Base-by-base conservation (phyloP, 2,797 vertebrate species). In the Spheniscus humboldti region DNA sequence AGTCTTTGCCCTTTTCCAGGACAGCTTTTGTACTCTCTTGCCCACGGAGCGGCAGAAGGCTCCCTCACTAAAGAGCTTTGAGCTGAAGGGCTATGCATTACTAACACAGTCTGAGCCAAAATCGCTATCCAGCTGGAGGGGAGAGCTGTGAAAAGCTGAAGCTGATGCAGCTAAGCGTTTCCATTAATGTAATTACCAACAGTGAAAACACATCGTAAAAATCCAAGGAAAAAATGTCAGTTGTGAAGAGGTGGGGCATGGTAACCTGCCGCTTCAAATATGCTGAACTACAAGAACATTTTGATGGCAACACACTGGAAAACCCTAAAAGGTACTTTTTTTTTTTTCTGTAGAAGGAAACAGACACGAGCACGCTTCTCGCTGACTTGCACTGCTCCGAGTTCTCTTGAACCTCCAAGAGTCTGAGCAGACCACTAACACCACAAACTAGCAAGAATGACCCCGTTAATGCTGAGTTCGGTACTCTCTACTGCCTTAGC, bases 331-430 rank as follows among this genome's bases (percentile, higher is more conserved):
- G 37, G 31, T 11, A 18, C 31, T 50, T 48, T 0, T 3, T 2
- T 37, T 16, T 48, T 35, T 25, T 63, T 11, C 67, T 64, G 55
- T 48, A n/a, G 37, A 76, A 67, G 2, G 10, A 11, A 55, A 55
- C 1, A 39, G 41, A 67, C 17, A 25, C 0, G 0, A 79, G 79
- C 13, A 7, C 1, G 0, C 28, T 68, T 78, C n/a, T 63, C 3
- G 0, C 19, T 30, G 80, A 37, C 53, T 30, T 39, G n/a, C 30
- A 8, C 27, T 5, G 43, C 30, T 48, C 17, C 1, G 11, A 18
- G 67, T 13, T 27, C 53, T 52, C 43, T 4, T 7, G 55, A 75
- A 18, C 8, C 16, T 55, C 66, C 19, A 3, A 25, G 66, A 37
- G 47, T 5, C 33, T 3, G 7, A 77, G 30, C 31, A 78, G 69